These are phyloP conservation scores for Anabas testudineus DNA, from an alignment of 2,797 vertebrate species.

Conservation along the genomic window DNA sequence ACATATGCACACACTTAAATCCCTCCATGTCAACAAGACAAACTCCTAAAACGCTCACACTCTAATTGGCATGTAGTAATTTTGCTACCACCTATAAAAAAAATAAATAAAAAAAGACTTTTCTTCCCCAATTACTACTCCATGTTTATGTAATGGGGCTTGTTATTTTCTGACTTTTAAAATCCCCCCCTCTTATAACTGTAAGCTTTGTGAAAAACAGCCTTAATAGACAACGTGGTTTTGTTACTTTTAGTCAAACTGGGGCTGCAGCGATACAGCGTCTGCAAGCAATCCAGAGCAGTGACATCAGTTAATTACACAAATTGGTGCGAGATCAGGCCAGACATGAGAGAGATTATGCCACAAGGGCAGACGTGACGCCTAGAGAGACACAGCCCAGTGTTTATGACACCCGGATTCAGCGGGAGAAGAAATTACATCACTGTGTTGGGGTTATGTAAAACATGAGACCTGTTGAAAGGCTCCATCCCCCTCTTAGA, in stretches of 20 bases:
- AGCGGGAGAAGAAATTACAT: slow-evolving; percentile 59
- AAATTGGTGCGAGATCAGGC: slow-evolving; percentile 62
- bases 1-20: slow-evolving; percentile 43
- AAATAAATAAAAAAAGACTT: slow-evolving; percentile 63
- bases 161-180: slow-evolving; percentile 74
- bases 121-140: slow-evolving; percentile 64
- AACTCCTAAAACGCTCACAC: slow-evolving; percentile 69
- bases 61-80: slow-evolving; percentile 73
- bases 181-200: slow-evolving; percentile 52
- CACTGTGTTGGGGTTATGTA: slow-evolving; percentile 62
- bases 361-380: slow-evolving; percentile 60
- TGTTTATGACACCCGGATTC: slow-evolving; percentile 64
- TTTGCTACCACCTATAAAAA: slow-evolving; percentile 58
- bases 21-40: slow-evolving; percentile 55
- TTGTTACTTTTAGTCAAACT: slow-evolving; percentile 60
- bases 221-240: slow-evolving; percentile 60
- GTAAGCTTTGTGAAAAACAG: slow-evolving; percentile 65
- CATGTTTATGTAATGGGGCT: slow-evolving; percentile 72
- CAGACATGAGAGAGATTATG: slow-evolving; percentile 65
- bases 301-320: slow-evolving; percentile 77
- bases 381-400: slow-evolving; percentile 45
- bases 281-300: slow-evolving; percentile 57
- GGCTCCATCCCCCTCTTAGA: slow-evolving; percentile 33
- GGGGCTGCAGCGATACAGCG: slow-evolving; percentile 38
- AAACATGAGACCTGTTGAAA: slow-evolving; percentile 51